Percentiles rank a stretch among this genome's conserved stretches.
phyloP scores from a whole-genome alignment of 2,797 vertebrate species.

The Tympanoctomys barrerae region DNA sequence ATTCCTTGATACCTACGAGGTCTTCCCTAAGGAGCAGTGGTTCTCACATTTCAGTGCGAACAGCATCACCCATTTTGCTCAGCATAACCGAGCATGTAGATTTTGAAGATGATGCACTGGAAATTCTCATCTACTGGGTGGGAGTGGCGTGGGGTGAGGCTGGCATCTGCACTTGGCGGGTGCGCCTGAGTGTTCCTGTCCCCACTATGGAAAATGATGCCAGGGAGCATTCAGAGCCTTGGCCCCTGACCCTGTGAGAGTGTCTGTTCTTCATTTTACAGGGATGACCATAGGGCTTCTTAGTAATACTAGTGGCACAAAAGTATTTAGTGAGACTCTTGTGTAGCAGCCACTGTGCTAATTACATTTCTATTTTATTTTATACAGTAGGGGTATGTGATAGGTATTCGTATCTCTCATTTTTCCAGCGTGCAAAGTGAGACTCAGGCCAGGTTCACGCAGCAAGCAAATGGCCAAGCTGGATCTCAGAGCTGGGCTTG shows the following conservation, averaged over 20 bases:
- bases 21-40: neutral
- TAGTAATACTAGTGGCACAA: neutral
- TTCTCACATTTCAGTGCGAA: neutral
- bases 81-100: neutral
- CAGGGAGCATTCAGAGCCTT: neutral
- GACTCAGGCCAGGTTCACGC: neutral
- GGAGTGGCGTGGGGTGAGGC: too few relatives aligned
- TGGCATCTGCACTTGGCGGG: neutral
- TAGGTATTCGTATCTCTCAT: neutral
- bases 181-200: neutral
- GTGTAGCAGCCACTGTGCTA: neutral
- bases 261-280: neutral
- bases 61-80: neutral
- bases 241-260: neutral
- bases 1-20: neutral
- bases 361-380: neutral
- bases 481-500: neutral
- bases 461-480: neutral
- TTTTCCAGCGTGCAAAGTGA: conserved; percentile 20
- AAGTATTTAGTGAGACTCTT: neutral
- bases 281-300: neutral
- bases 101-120: neutral
- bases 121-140: neutral
- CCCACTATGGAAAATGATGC: neutral
- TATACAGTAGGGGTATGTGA: neutral